A percentile compares a stretch with the other conserved stretches of the same genome.
phyloP scores from a whole-genome alignment of 2,113 vertebrate genomes.

The Perccottus glenii region DNA sequence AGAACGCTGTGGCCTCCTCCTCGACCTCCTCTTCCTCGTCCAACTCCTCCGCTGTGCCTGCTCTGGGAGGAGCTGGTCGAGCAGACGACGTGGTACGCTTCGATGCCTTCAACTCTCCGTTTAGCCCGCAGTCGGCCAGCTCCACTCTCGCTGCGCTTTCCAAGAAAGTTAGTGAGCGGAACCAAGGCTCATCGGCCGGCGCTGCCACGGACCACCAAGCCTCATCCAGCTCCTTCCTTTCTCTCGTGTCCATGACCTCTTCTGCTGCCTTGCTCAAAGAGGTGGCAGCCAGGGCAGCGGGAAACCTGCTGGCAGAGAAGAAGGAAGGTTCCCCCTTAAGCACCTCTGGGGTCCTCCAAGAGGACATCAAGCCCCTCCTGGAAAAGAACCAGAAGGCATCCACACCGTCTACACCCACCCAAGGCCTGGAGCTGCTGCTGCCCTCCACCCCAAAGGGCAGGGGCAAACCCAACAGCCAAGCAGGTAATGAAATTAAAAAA shows the following conservation, averaged over 20 bases:
- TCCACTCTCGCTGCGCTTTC: conserved; percentile 96
- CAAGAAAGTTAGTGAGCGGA: conserved; percentile 98
- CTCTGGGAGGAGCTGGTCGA: conserved; percentile 68
- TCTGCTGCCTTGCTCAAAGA: conserved; percentile 98
- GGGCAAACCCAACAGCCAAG: conserved; percentile 89
- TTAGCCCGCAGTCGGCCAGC: conserved; percentile 97
- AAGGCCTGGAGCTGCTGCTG: conserved; percentile 89
- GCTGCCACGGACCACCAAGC: conserved; percentile 82
- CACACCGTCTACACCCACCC: conserved; percentile 86
- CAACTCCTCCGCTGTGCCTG: conserved; percentile 68
- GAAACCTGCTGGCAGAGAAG: conserved; percentile 93
- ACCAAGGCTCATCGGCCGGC: conserved; percentile 80
- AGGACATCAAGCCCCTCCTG: conserved; percentile 88
- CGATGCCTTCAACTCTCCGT: conserved; percentile 94
- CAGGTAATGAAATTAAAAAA: conserved; percentile 71
- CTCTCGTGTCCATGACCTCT: conserved; percentile 96
- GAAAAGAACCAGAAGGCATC: conserved; percentile 93
- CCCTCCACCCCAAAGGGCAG: conserved; percentile 91
- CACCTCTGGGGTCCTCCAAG: conserved; percentile 77
- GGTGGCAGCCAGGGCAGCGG: conserved; percentile 95
- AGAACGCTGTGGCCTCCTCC: conserved; percentile 81
- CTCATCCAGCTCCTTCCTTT: conserved; percentile 92
- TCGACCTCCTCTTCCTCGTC: conserved; percentile 77
- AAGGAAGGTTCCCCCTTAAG: conserved; percentile 81
- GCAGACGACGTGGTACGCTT: conserved; percentile 91